phyloP scores from a whole-genome alignment of 2,888 invertebrate species.

The Argyra leucocephala region DNA sequence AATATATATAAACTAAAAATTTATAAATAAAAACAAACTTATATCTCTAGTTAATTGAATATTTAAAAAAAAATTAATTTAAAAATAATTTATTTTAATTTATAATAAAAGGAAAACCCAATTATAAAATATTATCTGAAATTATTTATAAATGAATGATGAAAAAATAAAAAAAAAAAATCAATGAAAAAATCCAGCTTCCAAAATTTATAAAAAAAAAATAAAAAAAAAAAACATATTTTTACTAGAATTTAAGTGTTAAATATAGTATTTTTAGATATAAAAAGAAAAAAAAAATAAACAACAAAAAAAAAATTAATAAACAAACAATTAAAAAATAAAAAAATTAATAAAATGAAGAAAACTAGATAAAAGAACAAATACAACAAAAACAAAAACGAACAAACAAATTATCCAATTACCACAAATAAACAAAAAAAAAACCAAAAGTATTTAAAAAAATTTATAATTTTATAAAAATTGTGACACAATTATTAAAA shows the following conservation, averaged over 20 bases:
- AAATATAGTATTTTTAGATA: slow-evolving; percentile 4
- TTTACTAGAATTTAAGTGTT: slow-evolving; percentile 7
- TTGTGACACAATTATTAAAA: no score
- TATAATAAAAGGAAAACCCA: no score
- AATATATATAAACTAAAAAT: no score
- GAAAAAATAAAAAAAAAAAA: slow-evolving; percentile 16
- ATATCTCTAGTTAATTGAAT: not conserved
- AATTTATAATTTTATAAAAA: no score
- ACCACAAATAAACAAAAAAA: no score
- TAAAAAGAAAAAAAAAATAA: slow-evolving; percentile 17
- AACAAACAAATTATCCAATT: not conserved
- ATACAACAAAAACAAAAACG: slow-evolving; percentile 3
- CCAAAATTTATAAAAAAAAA: slow-evolving; percentile 25
- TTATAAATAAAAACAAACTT: no score
- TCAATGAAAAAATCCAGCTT: slow-evolving; percentile 26
- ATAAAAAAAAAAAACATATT: no score
- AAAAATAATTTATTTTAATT: no score
- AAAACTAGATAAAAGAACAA: slow-evolving; percentile 2
- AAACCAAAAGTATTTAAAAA: no score
- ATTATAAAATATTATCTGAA: no score
- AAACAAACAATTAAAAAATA: not conserved
- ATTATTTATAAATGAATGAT: no score
- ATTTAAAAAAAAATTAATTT: not conserved
- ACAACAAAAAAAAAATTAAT: slow-evolving; percentile 13
- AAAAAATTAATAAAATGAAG: slow-evolving; percentile 14